phyloP scores from a whole-genome alignment of 2,888 invertebrate genomes.

The Pseudococcus longispinus region DNA sequence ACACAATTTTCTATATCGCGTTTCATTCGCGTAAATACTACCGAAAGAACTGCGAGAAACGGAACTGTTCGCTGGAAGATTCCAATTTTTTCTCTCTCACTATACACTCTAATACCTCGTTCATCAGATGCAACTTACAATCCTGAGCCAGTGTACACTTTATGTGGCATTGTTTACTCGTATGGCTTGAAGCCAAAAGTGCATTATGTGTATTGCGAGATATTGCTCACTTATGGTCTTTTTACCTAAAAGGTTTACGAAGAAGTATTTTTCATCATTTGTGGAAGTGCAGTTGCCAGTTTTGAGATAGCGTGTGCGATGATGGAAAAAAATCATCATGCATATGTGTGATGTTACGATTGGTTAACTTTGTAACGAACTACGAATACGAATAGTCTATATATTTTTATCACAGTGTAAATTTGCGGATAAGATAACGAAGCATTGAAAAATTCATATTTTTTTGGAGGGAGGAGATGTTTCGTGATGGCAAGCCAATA shows the following conservation, averaged over 20 bases:
- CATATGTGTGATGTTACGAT: neutral
- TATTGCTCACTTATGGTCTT: slow-evolving; percentile 3
- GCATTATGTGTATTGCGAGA: slow-evolving; percentile 10
- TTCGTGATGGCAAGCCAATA: no score
- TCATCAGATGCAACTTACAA: neutral
- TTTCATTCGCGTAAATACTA: neutral
- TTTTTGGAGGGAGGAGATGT: no score
- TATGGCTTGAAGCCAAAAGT: slow-evolving; percentile 3
- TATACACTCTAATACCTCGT: neutral
- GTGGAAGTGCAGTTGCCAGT: neutral
- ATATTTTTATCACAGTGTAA: no score
- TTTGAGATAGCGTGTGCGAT: neutral
- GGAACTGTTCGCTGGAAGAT: neutral
- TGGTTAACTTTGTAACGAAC: neutral
- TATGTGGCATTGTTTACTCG: neutral
- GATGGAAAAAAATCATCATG: neutral
- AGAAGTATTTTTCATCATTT: neutral
- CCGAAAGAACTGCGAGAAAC: neutral
- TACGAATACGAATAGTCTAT: no score
- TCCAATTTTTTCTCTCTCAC: neutral
- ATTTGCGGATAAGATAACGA: no score
- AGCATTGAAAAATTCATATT: no score
- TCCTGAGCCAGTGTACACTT: neutral
- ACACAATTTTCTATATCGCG: neutral
- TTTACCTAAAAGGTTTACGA: neutral